Base-by-base conservation (phyloP, 2,113 vertebrate species). In the Uria aalge region DNA sequence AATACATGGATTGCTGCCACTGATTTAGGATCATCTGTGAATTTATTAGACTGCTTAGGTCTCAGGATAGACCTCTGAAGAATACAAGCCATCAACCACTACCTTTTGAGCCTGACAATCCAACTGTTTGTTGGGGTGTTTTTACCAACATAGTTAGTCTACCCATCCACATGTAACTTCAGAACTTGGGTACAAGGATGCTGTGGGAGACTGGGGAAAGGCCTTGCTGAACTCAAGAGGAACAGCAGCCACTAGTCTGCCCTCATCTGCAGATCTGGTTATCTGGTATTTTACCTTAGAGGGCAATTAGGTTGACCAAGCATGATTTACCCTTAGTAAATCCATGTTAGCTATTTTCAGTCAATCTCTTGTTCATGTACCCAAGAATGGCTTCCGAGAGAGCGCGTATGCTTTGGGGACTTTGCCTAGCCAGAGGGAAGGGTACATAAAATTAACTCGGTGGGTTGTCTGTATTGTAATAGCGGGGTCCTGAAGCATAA, bases 361-460 rank as follows among this genome's bases (percentile, higher is more conserved):
- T 90, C 57, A 40, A 27, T 15, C 5, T 68, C 20, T 68, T 6
- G 2, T 90, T 68, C n/a, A 22, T 14, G 64, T 73, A 59, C 59
- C 20, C 45, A 48, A n/a, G 90, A 74, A 50, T 26, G 74, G 34
- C 24, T 85, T 80, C 48, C 22, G 17, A 20, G 59, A 53, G 30
- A 48, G 9, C 34, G 15, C 0, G 0, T 52, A 20, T 19, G 9
- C 48, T 80, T 55, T 20, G 64, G 53, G n/a, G 36, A 23, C 60
- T 85, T 78, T 30, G 60, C 60, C 52, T 50, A 34, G 55, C 40
- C 72, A 62, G 38, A 32, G 81, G 71, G 53, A 80, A 84, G 63
- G 43, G 45, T 50, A 27, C 1, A 1, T 63, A 27, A 79, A 17
- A 56, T 59, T 53, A 55, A 41, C 47, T 83, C 52, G 32, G 21